Evolutionary conservation across 2,888 invertebrate genomes (phyloP), one percentile per base, ranked within the genome.

Genomic region (Alcis repandata): DNA sequence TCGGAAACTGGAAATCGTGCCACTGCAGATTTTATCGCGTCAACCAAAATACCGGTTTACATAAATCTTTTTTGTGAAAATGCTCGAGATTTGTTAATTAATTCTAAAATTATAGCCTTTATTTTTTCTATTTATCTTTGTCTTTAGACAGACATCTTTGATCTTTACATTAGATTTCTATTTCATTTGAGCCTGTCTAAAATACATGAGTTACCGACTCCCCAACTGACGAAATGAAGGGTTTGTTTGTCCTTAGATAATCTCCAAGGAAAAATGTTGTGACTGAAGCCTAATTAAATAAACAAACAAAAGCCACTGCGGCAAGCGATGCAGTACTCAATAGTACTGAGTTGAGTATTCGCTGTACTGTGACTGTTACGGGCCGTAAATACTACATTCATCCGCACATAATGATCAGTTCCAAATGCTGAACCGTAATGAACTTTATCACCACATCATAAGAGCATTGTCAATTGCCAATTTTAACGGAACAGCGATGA

Each of bases 281-380:
- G 27, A 71, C 67, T 69, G 72, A 75, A 75, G 76, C 70, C 70
- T 81, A 68, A 87, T 90, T 87, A 85, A 75, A 80, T 85, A 89
- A 89, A 86, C 87, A 89, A 89, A 89, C 84, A 87, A 85, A 78
- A 80, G 71, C 70, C 67, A 78, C 67, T 82, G 83, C 76, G 79
- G 84, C 84, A 27, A 27, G 82, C 84, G 86, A 83, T 83, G 85
- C 79, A 80, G 72, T 74, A 75, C 76, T 75, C 77, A 78, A 78
- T 80, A 80, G 67, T 68, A 64, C 78, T 79, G 76, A 77, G 78
- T 78, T 79, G 76, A 77, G 78, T 78, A 83, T 73, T 80, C 88
- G 79, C 77, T 79, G 80, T 83, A 83, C 85, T 86, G 86, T 86
- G 85, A 86, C 86, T 86, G 86, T 87, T 85, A 86, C 90, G 84